Base-by-base conservation (phyloP, 1,140 invertebrate species). In the Papilio machaon region DNA sequence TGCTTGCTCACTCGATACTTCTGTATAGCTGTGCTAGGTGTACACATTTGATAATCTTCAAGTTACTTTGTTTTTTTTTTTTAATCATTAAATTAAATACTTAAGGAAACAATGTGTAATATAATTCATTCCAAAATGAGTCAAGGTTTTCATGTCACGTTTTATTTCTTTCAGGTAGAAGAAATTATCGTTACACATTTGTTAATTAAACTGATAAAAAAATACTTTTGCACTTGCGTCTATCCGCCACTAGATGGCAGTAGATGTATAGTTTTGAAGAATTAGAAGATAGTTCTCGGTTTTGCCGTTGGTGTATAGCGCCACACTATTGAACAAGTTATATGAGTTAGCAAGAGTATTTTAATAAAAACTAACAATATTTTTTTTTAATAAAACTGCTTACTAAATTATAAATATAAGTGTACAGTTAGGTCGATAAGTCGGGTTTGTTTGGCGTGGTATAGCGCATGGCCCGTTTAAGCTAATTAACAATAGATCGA, bases 401-500 rank as follows among this genome's bases (percentile, higher is more conserved):
- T 38, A 6, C 64, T 15, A 15, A 70, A 70, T 70, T 38, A 11
- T 70, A 35, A 17, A 5, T 67, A 2, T 10, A 67, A 67, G 60
- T 70, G 19, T 64, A 70, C 64, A 70, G 64, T 70, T 70, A 70
- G 64, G 11, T 70, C 30, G 64, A 70, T 70, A 70, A 70, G 64
- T 70, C 35, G 83, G 83, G 82, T 85, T 87, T 80, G 83, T 84
- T 84, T 85, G 81, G 87, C 84, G 87, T 85, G 85, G 87, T 86
- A 87, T 88, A 91, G 88, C 85, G 86, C 89, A 91, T 90, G 90
- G 91, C 87, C 90, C 92, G 93, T 92, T 93, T 93, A 92, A 93
- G 90, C 91, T 94, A 93, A 94, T 94, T 93, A 93, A 93, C 92
- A 94, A 94, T 93, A 93, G 91, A 93, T 91, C 90, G 90, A 90